A percentile compares a stretch with the other conserved stretches of the same genome.
These are phyloP conservation scores for Spongia lamella DNA, from an alignment of 37 sponge, comb jelly and placozoan genomes.

Conservation along the genomic window DNA sequence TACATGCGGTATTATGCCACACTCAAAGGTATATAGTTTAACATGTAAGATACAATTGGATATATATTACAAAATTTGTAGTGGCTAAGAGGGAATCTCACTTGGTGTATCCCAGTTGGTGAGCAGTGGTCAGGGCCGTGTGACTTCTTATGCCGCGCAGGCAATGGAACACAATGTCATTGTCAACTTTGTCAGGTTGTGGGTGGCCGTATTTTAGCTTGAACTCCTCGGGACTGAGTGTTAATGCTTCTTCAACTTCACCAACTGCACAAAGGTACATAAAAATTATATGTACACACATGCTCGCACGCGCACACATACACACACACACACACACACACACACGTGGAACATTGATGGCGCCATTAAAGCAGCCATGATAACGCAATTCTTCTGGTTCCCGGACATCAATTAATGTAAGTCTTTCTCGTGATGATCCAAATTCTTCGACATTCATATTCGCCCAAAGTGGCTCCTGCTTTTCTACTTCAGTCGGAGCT, in stretches of 20 bases:
- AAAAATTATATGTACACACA: too few species aligned
- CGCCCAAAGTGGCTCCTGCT: too few species aligned
- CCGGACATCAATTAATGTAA: constrained; percentile 82
- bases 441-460: too few species aligned
- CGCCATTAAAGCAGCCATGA: constrained; percentile 51
- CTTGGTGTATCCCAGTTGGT: constrained; percentile 73
- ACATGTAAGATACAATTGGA: not conserved
- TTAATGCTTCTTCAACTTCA: constrained; percentile 66
- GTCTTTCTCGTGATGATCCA: not conserved
- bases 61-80: not conserved
- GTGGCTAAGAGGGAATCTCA: constrained; percentile 6
- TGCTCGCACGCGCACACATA: too few species aligned
- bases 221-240: constrained; percentile 48
- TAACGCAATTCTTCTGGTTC: constrained; percentile 68
- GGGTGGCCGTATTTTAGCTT: constrained; percentile 34
- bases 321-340: too few species aligned
- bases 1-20: too few species aligned
- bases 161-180: constrained; percentile 76
- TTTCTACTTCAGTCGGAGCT: too few species aligned
- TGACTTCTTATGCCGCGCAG: constrained; percentile 70
- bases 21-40: not conserved
- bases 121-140: constrained; percentile 60
- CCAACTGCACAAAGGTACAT: constrained; percentile 46
- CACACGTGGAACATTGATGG: constrained; percentile 84
- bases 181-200: constrained; percentile 51